Evolutionary conservation across 2,797 vertebrate species (phyloP).

Genomic region (Argyrosomus regius): DNA sequence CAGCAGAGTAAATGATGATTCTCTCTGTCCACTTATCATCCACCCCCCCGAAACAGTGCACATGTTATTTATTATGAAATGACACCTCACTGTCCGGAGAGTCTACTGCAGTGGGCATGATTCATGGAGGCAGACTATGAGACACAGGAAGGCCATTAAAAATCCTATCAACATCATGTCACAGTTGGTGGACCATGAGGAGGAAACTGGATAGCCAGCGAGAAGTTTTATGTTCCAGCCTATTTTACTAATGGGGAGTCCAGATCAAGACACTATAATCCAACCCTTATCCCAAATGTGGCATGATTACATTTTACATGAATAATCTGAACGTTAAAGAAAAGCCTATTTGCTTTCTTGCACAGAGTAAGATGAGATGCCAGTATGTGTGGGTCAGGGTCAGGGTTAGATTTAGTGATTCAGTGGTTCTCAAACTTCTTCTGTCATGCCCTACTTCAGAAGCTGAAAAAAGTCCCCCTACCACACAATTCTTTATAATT

Average conservation of each 20-base stretch:
- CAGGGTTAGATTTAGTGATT: too few species aligned
- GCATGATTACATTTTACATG: slow-evolving; percentile 21
- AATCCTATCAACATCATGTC: slow-evolving; percentile 76
- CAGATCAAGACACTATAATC: slow-evolving; percentile 50
- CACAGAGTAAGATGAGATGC: neutral
- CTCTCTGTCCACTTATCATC: slow-evolving; percentile 77
- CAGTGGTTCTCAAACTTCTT: too few species aligned
- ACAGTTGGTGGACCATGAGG: slow-evolving; percentile 49
- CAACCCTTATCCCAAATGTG: slow-evolving; percentile 26
- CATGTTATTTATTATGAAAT: slow-evolving; percentile 79
- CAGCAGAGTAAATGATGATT: slow-evolving; percentile 77
- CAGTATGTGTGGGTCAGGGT: too few species aligned
- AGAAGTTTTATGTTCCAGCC: slow-evolving; percentile 58
- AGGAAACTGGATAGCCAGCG: slow-evolving; percentile 53
- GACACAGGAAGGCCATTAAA: slow-evolving; percentile 80
- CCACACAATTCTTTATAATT: too few species aligned
- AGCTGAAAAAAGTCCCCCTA: too few species aligned
- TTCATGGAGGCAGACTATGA: slow-evolving; percentile 66
- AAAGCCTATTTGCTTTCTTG: neutral
- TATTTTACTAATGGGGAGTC: slow-evolving; percentile 59
- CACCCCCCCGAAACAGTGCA: slow-evolving; percentile 51
- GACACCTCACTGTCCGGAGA: slow-evolving; percentile 78
- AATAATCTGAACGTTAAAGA: neutral
- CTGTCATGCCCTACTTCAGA: too few species aligned
- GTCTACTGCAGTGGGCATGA: slow-evolving; percentile 72